Percentiles rank a stretch among this genome's conserved stretches.
Evolutionary conservation across 2,113 vertebrate species (phyloP).

Genomic region (Percopsis transmontana): DNA sequence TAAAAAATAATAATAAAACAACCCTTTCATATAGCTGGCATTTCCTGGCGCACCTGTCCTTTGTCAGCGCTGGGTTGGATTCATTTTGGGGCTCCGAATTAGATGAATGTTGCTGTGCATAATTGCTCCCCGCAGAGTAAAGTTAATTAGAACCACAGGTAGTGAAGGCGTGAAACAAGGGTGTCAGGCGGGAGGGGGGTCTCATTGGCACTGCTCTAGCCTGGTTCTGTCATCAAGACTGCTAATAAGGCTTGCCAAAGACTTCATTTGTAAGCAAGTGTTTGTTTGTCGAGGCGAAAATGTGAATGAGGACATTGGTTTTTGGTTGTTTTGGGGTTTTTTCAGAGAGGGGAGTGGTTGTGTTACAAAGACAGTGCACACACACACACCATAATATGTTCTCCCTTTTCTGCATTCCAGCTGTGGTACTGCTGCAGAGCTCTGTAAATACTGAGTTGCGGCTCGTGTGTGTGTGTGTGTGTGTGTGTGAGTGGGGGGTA

Average conservation of each 20-base stretch:
- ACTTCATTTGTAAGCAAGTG: conserved; percentile 19
- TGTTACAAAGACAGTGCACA: not conserved
- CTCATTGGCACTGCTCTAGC: conserved; percentile 28
- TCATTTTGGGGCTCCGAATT: conserved; percentile 56
- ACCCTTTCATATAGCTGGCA: not conserved
- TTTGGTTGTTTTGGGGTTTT: not conserved
- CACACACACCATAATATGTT: conserved; percentile 7
- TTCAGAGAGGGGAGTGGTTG: too few relatives aligned
- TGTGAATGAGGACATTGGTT: not conserved
- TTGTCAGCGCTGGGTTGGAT: conserved; percentile 44
- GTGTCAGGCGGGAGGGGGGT: conserved; percentile 55
- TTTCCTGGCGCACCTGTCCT: conserved; percentile 17
- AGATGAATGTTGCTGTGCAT: conserved; percentile 64
- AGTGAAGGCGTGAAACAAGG: conserved; percentile 59
- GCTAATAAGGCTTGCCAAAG: conserved; percentile 18
- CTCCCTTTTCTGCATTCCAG: conserved; percentile 56
- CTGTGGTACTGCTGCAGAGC: conserved; percentile 56
- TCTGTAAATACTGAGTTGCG: conserved; percentile 50
- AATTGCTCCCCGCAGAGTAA: conserved; percentile 68
- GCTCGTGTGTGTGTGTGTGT: conserved; percentile 26
- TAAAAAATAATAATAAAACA: not conserved
- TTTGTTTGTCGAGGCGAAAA: conserved; percentile 3
- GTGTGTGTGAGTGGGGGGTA: conserved; percentile 28
- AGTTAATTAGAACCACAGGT: conserved; percentile 73
- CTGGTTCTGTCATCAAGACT: conserved; percentile 35